Evolutionary conservation across 53 echinoderm and acorn worm genomes (phyloP).

Genomic region (Stichopus horrens): DNA sequence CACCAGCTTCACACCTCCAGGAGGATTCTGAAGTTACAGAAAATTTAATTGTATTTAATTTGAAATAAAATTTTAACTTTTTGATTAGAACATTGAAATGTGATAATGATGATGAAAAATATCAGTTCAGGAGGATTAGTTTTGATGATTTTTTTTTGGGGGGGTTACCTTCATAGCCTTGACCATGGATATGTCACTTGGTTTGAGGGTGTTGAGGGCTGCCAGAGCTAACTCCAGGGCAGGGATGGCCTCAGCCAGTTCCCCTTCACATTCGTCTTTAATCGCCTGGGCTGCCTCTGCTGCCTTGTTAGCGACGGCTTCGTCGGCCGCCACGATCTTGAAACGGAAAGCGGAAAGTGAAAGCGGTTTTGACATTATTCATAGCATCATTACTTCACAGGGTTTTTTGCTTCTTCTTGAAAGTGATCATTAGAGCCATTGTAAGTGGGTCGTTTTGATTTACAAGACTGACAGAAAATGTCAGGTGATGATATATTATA

Average conservation of each 20-base stretch:
- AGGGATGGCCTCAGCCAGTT: conserved; percentile 93
- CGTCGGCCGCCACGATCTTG: conserved; percentile 93
- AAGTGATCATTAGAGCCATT: no score
- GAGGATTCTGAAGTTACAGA: conserved; percentile 73
- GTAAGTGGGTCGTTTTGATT: no score
- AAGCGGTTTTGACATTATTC: not conserved
- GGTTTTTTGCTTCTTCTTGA: no score
- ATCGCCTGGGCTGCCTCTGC: conserved; percentile 81
- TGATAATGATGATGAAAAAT: no score
- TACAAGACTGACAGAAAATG: no score
- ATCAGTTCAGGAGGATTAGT: no score
- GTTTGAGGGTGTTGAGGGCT: conserved; percentile 95
- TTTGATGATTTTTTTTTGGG: no score
- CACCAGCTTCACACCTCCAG: conserved; percentile 86
- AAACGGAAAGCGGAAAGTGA: not conserved
- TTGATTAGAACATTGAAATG: no score
- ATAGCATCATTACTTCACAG: not conserved
- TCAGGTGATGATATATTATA: no score
- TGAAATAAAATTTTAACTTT: no score
- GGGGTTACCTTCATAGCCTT: conserved; percentile 96
- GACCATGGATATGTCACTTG: conserved; percentile 98
- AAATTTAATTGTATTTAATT: no score
- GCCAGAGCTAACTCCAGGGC: conserved; percentile 84
- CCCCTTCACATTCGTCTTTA: conserved; percentile 94
- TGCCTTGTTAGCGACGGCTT: conserved; percentile 94